phyloP scores from a whole-genome alignment of 2,797 vertebrate species.

The Coranthus polyacanthus region DNA sequence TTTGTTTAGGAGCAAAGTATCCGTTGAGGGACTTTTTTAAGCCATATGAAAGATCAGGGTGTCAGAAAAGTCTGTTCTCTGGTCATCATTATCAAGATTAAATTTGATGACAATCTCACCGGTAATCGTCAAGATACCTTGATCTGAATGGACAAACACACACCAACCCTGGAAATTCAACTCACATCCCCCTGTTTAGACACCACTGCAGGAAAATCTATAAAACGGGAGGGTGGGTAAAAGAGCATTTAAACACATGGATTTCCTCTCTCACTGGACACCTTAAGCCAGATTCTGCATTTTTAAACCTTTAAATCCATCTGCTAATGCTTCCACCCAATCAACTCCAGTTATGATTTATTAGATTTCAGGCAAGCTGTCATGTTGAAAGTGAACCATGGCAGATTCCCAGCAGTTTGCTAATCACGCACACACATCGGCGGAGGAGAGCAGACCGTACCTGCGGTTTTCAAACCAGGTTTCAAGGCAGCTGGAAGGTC shows the following conservation, averaged over 20 bases:
- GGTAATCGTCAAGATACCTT: not conserved
- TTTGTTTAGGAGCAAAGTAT: not conserved
- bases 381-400: not conserved
- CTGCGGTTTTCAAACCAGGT: constrained; percentile 16
- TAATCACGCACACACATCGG: not conserved
- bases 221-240: not conserved
- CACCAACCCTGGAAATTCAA: not conserved
- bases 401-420: constrained; percentile 6
- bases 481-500: constrained; percentile 7
- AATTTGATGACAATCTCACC: too few relatives aligned
- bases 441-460: constrained; percentile 9
- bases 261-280: constrained; percentile 50
- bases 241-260: constrained; percentile 41
- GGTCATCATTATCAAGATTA: not conserved
- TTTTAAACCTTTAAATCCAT: too few relatives aligned
- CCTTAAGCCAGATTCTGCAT: constrained; percentile 29
- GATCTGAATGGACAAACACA: not conserved
- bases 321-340: constrained; percentile 15
- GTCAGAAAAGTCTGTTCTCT: not conserved
- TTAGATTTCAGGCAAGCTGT: constrained; percentile 23
- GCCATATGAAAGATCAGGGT: not conserved
- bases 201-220: constrained; percentile 1
- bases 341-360: constrained; percentile 26
- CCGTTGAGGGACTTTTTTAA: not conserved
- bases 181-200: not conserved